These are phyloP conservation scores for Phyto melanocephala DNA, from an alignment of 2,888 invertebrate genomes.

Conservation along the genomic window DNA sequence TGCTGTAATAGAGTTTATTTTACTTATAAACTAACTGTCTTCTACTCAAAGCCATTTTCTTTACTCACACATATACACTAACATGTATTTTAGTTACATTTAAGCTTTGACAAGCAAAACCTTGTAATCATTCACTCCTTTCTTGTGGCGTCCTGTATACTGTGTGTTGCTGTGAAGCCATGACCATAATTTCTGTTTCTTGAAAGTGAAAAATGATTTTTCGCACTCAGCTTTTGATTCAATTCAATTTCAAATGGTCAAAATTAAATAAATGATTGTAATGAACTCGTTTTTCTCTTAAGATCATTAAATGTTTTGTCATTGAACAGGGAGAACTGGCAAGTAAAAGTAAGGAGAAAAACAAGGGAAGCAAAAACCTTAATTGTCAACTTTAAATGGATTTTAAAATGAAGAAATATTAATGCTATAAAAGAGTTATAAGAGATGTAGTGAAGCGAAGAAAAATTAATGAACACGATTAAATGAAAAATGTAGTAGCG, in stretches of 20 bases:
- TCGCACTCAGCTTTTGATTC: constrained; percentile 44
- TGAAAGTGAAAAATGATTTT: constrained; percentile 63
- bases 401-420: constrained; percentile 37
- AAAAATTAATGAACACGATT: constrained; percentile 7
- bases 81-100: constrained; percentile 10
- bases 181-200: not conserved
- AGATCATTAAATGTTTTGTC: constrained; percentile 34
- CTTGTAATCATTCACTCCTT: not conserved
- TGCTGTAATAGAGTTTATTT: not conserved
- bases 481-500: not conserved
- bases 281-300: constrained; percentile 38
- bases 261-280: constrained; percentile 57
- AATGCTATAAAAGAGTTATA: not conserved
- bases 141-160: not conserved
- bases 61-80: too few relatives aligned
- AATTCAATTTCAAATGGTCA: constrained; percentile 57
- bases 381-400: constrained; percentile 41
- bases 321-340: not conserved
- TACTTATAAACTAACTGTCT: constrained; percentile 10
- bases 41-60: constrained; percentile 13
- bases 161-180: not conserved
- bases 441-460: not conserved
- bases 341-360: not conserved
- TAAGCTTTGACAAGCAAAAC: constrained; percentile 23
- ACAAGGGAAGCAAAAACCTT: not conserved